These are phyloP conservation scores for Emydura subglobosa DNA, from an alignment of 2,113 vertebrate species.

Conservation along the genomic window DNA sequence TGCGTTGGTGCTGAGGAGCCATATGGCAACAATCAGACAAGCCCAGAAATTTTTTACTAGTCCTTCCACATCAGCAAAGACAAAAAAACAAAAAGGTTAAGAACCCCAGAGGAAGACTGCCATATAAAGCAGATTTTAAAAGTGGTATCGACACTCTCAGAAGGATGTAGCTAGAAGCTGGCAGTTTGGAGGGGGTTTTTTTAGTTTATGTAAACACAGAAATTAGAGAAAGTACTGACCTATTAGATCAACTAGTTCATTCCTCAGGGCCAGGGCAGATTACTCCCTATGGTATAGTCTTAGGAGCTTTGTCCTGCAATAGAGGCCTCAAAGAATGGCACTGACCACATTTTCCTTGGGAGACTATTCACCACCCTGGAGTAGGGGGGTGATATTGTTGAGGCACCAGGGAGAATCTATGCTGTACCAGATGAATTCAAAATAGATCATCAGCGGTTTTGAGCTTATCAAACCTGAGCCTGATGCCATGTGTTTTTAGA, in stretches of 20 bases:
- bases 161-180: no score
- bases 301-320: not conserved
- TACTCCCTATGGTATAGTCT: not conserved
- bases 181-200: no score
- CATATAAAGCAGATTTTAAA: no score
- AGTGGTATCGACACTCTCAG: no score
- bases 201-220: not conserved
- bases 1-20: no score
- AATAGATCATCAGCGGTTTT: not conserved
- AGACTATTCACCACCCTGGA: not conserved
- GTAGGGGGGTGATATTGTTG: not conserved
- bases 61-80: no score
- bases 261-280: not conserved
- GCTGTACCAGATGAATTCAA: not conserved
- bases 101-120: no score
- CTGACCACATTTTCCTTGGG: not conserved
- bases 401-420: not conserved
- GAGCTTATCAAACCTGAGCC: not conserved
- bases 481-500: not conserved
- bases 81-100: no score
- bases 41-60: no score
- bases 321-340: not conserved
- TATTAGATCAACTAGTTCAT: not conserved
- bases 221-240: not conserved
- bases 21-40: no score